Conservation (phyloP, 2,113 vertebrate genomes). For the Dasyprocta punctata region DNA sequence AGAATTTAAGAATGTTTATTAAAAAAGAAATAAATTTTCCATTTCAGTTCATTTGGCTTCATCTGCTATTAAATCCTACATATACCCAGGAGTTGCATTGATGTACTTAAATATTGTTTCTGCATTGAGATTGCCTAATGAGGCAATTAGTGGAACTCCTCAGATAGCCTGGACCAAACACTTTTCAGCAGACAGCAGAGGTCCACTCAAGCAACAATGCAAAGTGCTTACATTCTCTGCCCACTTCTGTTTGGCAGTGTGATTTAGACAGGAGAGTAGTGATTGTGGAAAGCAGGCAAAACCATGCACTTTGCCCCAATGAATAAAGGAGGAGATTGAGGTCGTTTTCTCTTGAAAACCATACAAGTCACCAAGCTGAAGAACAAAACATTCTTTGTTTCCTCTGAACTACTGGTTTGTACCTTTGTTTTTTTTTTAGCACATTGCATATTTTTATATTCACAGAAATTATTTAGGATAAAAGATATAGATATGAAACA, state of each 20-base stretch:
- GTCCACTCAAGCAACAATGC: constrained; percentile 49
- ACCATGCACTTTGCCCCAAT: constrained; percentile 22
- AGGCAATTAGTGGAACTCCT: constrained; percentile 80
- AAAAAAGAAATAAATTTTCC: constrained; percentile 82
- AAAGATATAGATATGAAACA: too few species aligned
- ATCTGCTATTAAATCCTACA: constrained; percentile 80
- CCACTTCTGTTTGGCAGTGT: constrained; percentile 19
- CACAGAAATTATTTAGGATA: too few species aligned
- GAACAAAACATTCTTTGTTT: not conserved
- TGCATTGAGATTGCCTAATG: constrained; percentile 74
- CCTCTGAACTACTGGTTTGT: not conserved
- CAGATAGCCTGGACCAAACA: constrained; percentile 74
- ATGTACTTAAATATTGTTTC: constrained; percentile 80
- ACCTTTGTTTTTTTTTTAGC: too few species aligned
- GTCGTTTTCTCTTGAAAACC: not conserved
- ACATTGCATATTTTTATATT: too few species aligned
- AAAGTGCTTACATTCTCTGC: constrained; percentile 43
- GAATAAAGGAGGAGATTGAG: not conserved
- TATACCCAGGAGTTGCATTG: constrained; percentile 77
- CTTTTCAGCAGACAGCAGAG: constrained; percentile 60
- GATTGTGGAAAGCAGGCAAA: constrained; percentile 52
- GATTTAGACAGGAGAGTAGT: not conserved
- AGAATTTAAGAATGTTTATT: constrained; percentile 82
- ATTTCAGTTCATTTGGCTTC: constrained; percentile 81
- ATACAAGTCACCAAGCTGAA: not conserved